Conservation (phyloP, 53 echinoderm and acorn worm genomes). For the Apostichopus leukothele region DNA sequence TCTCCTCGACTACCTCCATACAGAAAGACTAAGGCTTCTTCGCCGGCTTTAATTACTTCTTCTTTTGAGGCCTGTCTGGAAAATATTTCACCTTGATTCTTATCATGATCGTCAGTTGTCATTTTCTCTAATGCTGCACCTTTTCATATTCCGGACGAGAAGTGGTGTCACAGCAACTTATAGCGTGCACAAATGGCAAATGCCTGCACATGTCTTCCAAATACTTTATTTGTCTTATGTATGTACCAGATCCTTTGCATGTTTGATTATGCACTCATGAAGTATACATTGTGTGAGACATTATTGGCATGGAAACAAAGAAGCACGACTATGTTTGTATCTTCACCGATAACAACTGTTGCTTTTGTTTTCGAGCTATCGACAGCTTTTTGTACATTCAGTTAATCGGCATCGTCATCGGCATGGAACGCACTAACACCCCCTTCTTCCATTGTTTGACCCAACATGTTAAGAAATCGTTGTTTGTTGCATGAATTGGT, state of each 20-base stretch:
- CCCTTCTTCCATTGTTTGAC: constrained; percentile 1
- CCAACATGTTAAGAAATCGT: constrained; percentile 25
- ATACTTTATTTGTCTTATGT: not conserved
- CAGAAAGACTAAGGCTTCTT: constrained; percentile 27
- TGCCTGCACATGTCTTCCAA: not conserved
- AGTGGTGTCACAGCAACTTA: constrained; percentile 66
- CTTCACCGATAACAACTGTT: constrained; percentile 45
- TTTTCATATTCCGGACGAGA: constrained; percentile 58
- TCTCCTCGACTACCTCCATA: no score
- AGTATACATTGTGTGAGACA: constrained; percentile 11
- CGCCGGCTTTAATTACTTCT: constrained; percentile 37
- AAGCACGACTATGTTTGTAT: constrained; percentile 45
- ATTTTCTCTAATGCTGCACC: constrained; percentile 49
- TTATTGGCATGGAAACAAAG: constrained; percentile 37
- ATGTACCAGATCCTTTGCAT: constrained; percentile 29
- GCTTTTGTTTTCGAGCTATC: constrained; percentile 6
- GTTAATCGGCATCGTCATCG: constrained; percentile 41
- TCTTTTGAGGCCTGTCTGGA: constrained; percentile 15
- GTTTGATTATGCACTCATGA: constrained; percentile 27
- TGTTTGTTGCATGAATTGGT: constrained; percentile 32
- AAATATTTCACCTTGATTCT: constrained; percentile 47
- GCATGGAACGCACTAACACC: constrained; percentile 21
- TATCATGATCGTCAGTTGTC: constrained; percentile 26
- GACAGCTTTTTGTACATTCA: constrained; percentile 44
- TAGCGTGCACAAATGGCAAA: constrained; percentile 55